Evolutionary conservation across 2,797 vertebrate species (phyloP), one percentile per base, ranked within the genome.

Genomic region (Lates japonicus): DNA sequence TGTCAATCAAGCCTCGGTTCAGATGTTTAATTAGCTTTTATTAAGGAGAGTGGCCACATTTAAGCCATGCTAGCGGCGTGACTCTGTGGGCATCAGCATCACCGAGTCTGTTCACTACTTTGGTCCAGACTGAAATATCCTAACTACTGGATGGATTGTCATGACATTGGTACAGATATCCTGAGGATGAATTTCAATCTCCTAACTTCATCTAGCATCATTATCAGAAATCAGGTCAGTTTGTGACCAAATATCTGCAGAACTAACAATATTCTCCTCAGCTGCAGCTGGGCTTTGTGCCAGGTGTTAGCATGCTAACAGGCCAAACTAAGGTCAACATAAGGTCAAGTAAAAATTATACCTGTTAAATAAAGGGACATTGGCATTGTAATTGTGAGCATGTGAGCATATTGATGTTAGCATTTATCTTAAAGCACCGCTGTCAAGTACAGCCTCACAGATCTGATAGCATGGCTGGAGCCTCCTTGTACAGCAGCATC

Each of bases 11-110:
- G 37, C 73, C 60, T 52, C 39, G 52, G 69, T 84, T 89, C 82
- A 82, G 77, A 86, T 86, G 86, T 74, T 87, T 93, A 87, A 94
- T 94, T 87, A 93, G 81, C 71, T 78, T 65, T 84, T 65, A 70
- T 87, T 81, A 76, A 62, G 46, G 25, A 64, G 41, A 39, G 17
- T 2, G 35, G 48, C 19, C 16, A 55, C 4, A 33, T 59, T 72
- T 66, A 22, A 25, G 4, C 20, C 1, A 6, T 0, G 55, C 46
- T 48, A 41, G 48, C 35, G 73, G 70, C 17, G 1, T 33, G 4
- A 14, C 37, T 58, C 16, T 62, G 41, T 49, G 20, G 31, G 55
- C 8, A 57, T 44, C 25, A 22, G 2, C 39, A 25, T 39, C n/a
- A 2, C 22, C 12, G 51, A 3, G 39, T 19, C 11, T 2, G 44